Percentiles rank a stretch among this genome's conserved stretches.
phyloP scores from a whole-genome alignment of 1,140 invertebrate genomes.

The Cyphomyrmex costatus region DNA sequence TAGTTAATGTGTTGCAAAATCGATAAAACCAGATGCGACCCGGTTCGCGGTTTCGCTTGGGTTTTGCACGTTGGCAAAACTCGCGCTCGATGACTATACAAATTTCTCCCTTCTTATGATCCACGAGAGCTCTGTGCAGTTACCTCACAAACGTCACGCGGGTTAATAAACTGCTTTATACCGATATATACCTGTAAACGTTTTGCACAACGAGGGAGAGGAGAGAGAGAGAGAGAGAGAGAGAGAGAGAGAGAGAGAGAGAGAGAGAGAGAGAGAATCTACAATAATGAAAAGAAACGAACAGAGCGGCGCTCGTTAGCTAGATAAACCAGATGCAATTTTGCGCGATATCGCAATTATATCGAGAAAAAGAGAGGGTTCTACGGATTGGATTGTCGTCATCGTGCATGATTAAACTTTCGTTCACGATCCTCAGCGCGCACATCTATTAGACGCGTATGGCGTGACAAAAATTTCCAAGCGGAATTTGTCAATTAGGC shows the following conservation, averaged over 20 bases:
- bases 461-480: conserved; percentile 59
- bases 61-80: conserved; percentile 40
- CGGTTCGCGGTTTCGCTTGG: conserved; percentile 6
- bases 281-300: conserved; percentile 56
- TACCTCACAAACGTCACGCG: conserved; percentile 19
- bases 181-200: conserved; percentile 45
- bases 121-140: conserved; percentile 13
- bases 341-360: conserved; percentile 40
- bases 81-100: conserved; percentile 30
- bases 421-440: not conserved
- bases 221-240: not conserved
- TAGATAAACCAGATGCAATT: conserved; percentile 43
- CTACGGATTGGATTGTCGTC: conserved; percentile 14
- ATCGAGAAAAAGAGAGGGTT: not conserved
- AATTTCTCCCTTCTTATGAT: conserved; percentile 33
- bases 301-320: conserved; percentile 32
- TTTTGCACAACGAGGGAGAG: conserved; percentile 20
- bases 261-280: not conserved
- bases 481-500: conserved; percentile 61
- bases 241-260: not conserved
- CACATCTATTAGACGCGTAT: conserved; percentile 51
- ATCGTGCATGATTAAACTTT: conserved; percentile 24
- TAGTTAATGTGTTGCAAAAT: not conserved
- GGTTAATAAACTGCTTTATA: conserved; percentile 59
- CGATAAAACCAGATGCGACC: conserved; percentile 39